A percentile compares a stretch with the other conserved stretches of the same genome.
Conservation (phyloP, 2,797 vertebrate genomes). For the Meriones psammophilus region DNA sequence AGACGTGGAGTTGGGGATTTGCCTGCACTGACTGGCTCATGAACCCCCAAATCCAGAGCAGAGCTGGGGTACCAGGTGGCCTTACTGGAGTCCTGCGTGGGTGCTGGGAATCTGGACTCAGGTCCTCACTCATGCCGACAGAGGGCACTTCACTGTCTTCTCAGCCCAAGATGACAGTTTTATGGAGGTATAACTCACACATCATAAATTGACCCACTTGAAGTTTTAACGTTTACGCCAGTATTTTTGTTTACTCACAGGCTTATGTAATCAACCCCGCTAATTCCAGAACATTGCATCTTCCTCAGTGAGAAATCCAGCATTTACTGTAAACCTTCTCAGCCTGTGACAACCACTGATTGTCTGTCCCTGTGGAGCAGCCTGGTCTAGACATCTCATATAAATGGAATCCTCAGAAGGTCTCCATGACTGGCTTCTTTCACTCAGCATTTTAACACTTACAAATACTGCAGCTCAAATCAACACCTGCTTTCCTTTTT, state of each 20-base stretch:
- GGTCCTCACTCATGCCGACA: not conserved
- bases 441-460: not conserved
- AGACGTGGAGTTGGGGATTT: not conserved
- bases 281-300: conserved; percentile 29
- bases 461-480: not conserved
- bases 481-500: not conserved
- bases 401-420: not conserved
- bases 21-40: not conserved
- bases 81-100: too few species aligned
- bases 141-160: not conserved
- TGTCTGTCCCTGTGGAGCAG: not conserved
- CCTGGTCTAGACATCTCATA: not conserved
- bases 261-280: not conserved
- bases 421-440: not conserved
- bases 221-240: not conserved
- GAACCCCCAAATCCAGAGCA: not conserved
- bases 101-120: not conserved
- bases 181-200: not conserved
- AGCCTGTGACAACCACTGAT: not conserved
- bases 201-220: not conserved
- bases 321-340: not conserved
- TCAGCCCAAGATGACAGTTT: not conserved
- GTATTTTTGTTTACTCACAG: conserved; percentile 13
- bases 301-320: not conserved
- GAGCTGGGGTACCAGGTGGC: too few species aligned